Base-by-base conservation (phyloP, 2,113 vertebrate genomes). In the Xyliphius kryptos region DNA sequence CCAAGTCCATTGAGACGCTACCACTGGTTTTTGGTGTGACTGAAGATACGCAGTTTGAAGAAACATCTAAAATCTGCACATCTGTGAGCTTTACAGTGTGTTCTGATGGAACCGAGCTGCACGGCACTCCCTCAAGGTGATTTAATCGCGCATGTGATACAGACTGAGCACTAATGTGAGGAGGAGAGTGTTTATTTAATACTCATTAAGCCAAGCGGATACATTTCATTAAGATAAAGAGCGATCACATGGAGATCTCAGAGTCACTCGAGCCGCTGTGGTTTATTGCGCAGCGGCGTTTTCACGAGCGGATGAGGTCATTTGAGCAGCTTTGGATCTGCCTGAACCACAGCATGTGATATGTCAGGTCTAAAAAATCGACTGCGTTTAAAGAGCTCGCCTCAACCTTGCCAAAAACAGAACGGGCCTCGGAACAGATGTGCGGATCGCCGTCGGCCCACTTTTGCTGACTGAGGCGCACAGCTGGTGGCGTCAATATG, bases 401-500 rank as follows among this genome's bases (percentile, higher is more conserved):
- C 26, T 32, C 51, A 54, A 67, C 17, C 49, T 43, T 52, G 65
- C 11, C 37, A 6, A 1, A 16, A 44, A 43, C 14, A 51, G 10
- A 55, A 41, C 14, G 21, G 8, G 32, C 38, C 21, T 14, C 20
- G 9, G 5, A 53, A 54, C 41, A 59, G 59, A 36, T 63, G 15
- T 55, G 41, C 54, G 13, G 54, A 37, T 63, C 46, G 43, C 22
- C 41, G 20, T 4, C 22, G 61, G 50, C 55, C 43, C 38, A 32
- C 26, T 49, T 49, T 32, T 15, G 51, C 57, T 63, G 67, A 66
- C 47, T 17, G 26, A 51, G 57, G 26, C 20, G 14, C 46, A 38
- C 21, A 48, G 32, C 68, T 70, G 37, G 32, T 52, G 15, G 10
- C 47, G 60, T 78, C 67, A 14, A 56, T 61, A 43, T 53, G 41